Evolutionary conservation across 1,140 invertebrate genomes (phyloP), one percentile per base, ranked within the genome.

Genomic region (Drosophila aff.): DNA sequence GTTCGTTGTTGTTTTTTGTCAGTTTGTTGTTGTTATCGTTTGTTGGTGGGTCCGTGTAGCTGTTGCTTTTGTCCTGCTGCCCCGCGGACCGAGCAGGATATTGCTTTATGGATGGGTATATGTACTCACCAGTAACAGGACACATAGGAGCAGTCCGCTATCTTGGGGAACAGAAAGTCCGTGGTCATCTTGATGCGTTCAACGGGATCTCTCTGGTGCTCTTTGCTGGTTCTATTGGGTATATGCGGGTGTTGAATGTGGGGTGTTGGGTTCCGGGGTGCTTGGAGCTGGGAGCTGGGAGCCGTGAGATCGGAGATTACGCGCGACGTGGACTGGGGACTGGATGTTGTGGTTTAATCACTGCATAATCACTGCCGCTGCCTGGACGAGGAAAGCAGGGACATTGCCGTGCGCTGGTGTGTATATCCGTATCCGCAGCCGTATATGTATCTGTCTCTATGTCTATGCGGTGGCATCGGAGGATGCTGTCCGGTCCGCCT

Each of bases 121-220:
- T 53, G 18, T 69, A 93, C 94, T 94, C 93, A 95, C 95, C 95
- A 95, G 93, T 95, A 95, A 93, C 95, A 95, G 76, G 95, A 95
- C 58, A 95, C 95, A 93, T 95, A 95, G 77, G 95, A 95, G 93
- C 95, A 95, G 71, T 95, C 95, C 57, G 94, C 91, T 89, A 94
- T 94, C 93, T 95, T 95, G 28, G 94, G 93, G 93, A 95, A 95
- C 46, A 92, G 63, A 73, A 92, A 84, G 59, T 92, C 91, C 72
- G 91, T 92, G 59, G 80, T 82, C 91, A 92, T 92, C 69, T 87
- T 83, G 74, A 63, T 69, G 65, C 23, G 47, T 60, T 68, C 26
- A 55, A 21, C 18, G 28, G 58, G 28, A 58, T 43, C 52, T 18
- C 52, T 18, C 18, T 13, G 13, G 16, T 21, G 16, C 16, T 66